A percentile compares a stretch with the other conserved stretches of the same genome.
These are phyloP conservation scores for Bombus superbus DNA, from an alignment of 1,140 invertebrate species.

Conservation along the genomic window DNA sequence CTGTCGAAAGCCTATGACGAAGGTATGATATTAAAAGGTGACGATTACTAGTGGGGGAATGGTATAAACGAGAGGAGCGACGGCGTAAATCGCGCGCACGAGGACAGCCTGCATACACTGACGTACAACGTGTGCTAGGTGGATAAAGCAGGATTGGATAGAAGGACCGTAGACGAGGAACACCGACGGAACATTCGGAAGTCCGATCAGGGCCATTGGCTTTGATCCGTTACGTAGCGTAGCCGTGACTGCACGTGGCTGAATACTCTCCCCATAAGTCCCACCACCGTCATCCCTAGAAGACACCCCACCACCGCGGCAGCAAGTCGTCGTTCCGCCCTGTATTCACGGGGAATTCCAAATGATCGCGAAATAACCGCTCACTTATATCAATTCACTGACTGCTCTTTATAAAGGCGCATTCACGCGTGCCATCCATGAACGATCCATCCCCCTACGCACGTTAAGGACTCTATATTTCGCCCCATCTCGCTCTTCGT, in stretches of 20 bases:
- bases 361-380: slow-evolving; percentile 83
- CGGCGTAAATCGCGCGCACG: slow-evolving; percentile 12
- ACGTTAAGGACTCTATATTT: slow-evolving; percentile 63
- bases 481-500: slow-evolving; percentile 15
- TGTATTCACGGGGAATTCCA: slow-evolving; percentile 73
- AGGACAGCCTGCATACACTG: background rate
- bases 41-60: background rate
- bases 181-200: slow-evolving; percentile 61
- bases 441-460: slow-evolving; percentile 58
- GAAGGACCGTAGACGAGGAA: slow-evolving; percentile 27
- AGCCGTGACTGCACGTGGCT: slow-evolving; percentile 64
- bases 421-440: slow-evolving; percentile 80
- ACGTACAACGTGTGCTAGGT: background rate
- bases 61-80: slow-evolving; percentile 44
- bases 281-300: background rate
- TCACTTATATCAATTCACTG: slow-evolving; percentile 83
- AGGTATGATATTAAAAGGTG: slow-evolving; percentile 36
- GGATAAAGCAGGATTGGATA: slow-evolving; percentile 16
- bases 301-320: slow-evolving; percentile 13
- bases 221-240: slow-evolving; percentile 74
- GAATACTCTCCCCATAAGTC: slow-evolving; percentile 50
- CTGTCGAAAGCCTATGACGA: slow-evolving; percentile 6
- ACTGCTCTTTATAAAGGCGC: slow-evolving; percentile 80
- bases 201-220: slow-evolving; percentile 69
- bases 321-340: slow-evolving; percentile 23